Evolutionary conservation across 2,888 invertebrate genomes (phyloP).

Genomic region (Heliconius erato): DNA sequence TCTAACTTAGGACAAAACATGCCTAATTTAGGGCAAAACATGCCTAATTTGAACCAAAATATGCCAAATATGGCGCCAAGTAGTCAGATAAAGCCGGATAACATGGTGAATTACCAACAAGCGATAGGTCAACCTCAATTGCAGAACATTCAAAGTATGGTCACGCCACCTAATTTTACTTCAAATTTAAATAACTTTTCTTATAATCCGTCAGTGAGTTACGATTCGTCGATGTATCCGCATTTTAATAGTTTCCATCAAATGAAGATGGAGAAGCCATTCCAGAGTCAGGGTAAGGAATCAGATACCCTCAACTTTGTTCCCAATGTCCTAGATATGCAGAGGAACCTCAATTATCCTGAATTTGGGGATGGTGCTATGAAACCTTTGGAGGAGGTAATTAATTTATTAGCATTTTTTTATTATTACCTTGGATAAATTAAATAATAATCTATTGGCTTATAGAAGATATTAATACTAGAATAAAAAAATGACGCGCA

Average conservation of each 20-base stretch:
- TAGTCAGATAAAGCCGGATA: constrained; percentile 64
- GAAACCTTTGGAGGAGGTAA: constrained; percentile 68
- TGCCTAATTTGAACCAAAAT: constrained; percentile 48
- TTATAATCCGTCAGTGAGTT: constrained; percentile 67
- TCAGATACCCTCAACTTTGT: constrained; percentile 66
- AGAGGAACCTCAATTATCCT: constrained; percentile 67
- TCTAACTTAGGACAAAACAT: constrained; percentile 33
- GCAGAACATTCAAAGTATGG: constrained; percentile 69
- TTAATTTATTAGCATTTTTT: constrained; percentile 4
- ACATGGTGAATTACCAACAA: constrained; percentile 61
- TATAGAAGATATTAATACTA: no score
- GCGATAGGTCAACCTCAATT: constrained; percentile 72
- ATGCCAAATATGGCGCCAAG: constrained; percentile 55
- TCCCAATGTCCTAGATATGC: constrained; percentile 63
- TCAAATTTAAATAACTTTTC: constrained; percentile 70
- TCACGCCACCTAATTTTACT: constrained; percentile 72
- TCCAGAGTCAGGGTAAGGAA: constrained; percentile 62
- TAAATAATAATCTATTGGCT: no score
- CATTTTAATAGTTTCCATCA: constrained; percentile 75
- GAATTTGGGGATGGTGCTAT: constrained; percentile 53
- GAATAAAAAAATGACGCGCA: no score
- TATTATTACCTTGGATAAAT: no score
- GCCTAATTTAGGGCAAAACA: constrained; percentile 37
- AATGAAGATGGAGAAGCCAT: constrained; percentile 67
- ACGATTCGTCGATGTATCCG: constrained; percentile 79